phyloP scores from a whole-genome alignment of 2,797 vertebrate genomes.

The Pyrrhura leucotis region DNA sequence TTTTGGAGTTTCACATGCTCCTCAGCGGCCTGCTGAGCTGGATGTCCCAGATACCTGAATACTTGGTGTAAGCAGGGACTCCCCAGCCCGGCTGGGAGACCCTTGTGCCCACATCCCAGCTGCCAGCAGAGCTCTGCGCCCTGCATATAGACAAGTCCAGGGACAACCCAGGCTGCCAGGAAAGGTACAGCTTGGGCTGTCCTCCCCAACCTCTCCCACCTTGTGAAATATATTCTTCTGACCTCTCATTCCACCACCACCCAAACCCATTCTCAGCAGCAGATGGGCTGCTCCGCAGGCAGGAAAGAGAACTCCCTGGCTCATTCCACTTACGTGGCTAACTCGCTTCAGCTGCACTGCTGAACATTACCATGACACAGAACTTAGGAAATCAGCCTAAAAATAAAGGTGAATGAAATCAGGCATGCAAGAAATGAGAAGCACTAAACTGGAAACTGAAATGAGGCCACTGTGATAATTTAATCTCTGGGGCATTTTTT shows the following conservation, averaged over 20 bases:
- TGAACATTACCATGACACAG: not conserved
- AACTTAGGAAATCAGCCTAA: not conserved
- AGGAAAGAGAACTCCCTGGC: accelerated
- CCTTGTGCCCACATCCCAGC: accelerated
- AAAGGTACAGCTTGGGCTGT: not conserved
- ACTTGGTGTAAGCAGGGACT: not conserved
- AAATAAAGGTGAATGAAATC: not conserved
- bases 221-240: not conserved
- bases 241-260: not conserved
- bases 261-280: not conserved
- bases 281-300: not conserved
- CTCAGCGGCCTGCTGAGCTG: not conserved
- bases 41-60: not conserved
- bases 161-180: not conserved
- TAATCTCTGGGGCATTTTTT: not conserved
- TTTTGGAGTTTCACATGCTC: not conserved
- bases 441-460: not conserved
- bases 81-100: not conserved
- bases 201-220: not conserved
- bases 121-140: not conserved
- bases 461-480: not conserved
- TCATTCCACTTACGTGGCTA: accelerated
- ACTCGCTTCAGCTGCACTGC: not conserved
- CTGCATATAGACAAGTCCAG: not conserved
- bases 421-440: conserved; percentile 13